Conservation (phyloP, 2,113 vertebrate genomes). For the Tapirus terrestris region DNA sequence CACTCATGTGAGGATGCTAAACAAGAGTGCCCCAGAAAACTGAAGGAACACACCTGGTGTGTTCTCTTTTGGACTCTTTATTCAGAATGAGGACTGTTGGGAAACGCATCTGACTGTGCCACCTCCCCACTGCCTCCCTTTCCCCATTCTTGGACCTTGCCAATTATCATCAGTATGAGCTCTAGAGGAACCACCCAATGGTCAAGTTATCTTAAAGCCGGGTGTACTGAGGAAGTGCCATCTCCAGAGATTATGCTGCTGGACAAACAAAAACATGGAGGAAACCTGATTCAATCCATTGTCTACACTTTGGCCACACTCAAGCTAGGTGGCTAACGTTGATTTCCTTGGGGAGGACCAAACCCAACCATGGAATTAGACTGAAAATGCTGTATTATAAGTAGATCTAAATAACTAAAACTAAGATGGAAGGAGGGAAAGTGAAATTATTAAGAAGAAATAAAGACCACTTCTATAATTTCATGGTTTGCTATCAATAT, state of each 20-base stretch:
- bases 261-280: background rate
- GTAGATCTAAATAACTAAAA: background rate
- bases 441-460: constrained; percentile 25
- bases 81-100: background rate
- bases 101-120: background rate
- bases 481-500: background rate
- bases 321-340: background rate
- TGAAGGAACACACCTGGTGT: background rate
- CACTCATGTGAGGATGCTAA: background rate
- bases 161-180: background rate
- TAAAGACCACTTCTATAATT: background rate
- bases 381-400: background rate
- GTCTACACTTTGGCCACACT: background rate
- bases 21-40: background rate
- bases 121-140: background rate
- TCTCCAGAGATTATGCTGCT: background rate
- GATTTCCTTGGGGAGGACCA: background rate
- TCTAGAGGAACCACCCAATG: background rate
- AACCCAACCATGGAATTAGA: background rate
- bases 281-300: background rate
- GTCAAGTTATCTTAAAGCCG: background rate
- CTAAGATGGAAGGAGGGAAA: background rate
- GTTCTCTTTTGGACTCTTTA: background rate
- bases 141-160: background rate
- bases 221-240: background rate